Evolutionary conservation across 2,797 vertebrate species (phyloP), one percentile per base, ranked within the genome.

Genomic region (Bradypus variegatus): DNA sequence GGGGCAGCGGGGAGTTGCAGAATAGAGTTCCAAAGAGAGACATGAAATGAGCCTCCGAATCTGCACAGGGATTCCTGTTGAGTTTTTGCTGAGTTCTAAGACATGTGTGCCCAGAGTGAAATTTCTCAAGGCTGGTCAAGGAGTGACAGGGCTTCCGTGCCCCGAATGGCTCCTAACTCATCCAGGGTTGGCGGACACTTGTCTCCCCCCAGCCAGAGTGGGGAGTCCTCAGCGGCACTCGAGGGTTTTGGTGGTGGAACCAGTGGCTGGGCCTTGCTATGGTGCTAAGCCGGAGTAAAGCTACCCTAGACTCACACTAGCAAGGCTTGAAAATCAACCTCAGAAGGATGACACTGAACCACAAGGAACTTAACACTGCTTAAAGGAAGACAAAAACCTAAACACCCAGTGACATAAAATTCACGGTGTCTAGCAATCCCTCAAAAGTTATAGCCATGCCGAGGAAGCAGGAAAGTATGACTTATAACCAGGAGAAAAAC

Each of bases 121-220:
- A 36, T 69, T 69, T 8, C 65, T n/a, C 8, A 8, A 21, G 31
- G 29, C n/a, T 69, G n/a, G 67, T 18, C 33, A 36, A 65, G 10
- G 31, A 53, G 73, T 4, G 27, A 3, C 36, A 6, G 4, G 55
- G 12, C 8, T 9, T 45, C 64, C 33, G 53, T 38, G 64, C 50
- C 36, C 60, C n/a, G 0, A 65, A 2, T 21, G 45, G 45, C 3
- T 3, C 53, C 29, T 21, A 14, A 15, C 41, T 64, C 15, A 27
- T 55, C 6, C 15, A 1, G 8, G 75, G 36, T 25, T 12, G 13
- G 33, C 14, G 8, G 36, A 23, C 2, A 0, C 16, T 1, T 3
- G 38, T 13, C 21, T n/a, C 13, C 36, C n/a, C 6, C 36, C 25
- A 45, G 65, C 36, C 7, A 5, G 69, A 23, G 15, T 8, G 19